Base-by-base conservation (phyloP, 1,140 invertebrate species). In the Eueides isabella region DNA sequence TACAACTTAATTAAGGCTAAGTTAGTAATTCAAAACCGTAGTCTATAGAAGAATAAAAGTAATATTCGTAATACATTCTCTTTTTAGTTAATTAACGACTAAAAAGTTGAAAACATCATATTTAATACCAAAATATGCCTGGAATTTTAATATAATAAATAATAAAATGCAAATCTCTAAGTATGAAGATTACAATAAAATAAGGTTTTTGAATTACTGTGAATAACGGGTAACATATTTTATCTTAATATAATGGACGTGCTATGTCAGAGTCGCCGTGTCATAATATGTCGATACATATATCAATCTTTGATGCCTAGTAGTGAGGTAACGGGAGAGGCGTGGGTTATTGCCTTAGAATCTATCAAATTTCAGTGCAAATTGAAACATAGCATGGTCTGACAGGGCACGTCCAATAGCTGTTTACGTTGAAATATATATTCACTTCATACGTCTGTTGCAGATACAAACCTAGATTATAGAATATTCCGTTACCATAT, bases 291-390 rank as follows among this genome's bases (percentile, higher is more conserved):
- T 55, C 11, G 12, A 38, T 12, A 38, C 11, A 12, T 38, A 38
- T 38, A 38, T 38, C 48, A 55, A 55, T 55, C 23, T 26, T 55
- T 23, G 19, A 26, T 4, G 23, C 26, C 19, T 55, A 12, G 48
- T 48, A 12, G 48, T 26, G 48, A 55, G 44, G 19, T 55, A 23
- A 55, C 48, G 23, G 19, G 3, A 19, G 48, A 2, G 23, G 19
- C 9, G 23, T 55, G 48, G 48, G 23, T 55, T 55, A 55, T 14
- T 26, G 48, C 48, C 6, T 11, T 55, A 55, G 19, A 55, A 5
- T 55, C 48, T 55, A 55, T 55, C 48, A 55, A 26, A 55, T 55
- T 55, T 55, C 48, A 12, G 48, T 55, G 48, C 48, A 55, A 55
- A 55, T 55, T 55, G 48, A 55, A 55, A 55, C 48, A 55, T 55